These are phyloP conservation scores for Tromatobia lineatoria DNA, from an alignment of 2,888 invertebrate species.

Conservation along the genomic window DNA sequence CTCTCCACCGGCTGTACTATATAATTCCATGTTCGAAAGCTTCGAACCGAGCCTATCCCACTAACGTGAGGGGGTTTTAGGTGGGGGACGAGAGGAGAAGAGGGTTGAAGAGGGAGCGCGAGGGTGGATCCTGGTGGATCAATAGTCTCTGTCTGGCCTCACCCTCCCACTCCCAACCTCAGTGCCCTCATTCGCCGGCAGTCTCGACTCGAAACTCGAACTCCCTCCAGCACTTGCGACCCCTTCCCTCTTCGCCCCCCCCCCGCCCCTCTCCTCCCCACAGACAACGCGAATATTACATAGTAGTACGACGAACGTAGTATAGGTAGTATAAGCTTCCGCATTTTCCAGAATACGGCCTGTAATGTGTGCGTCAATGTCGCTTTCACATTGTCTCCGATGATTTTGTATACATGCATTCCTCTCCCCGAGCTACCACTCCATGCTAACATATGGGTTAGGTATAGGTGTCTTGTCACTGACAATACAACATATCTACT, in stretches of 20 bases:
- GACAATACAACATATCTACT: background rate
- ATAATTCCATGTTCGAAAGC: conserved; percentile 73
- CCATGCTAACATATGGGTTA: background rate
- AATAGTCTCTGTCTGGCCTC: conserved; percentile 84
- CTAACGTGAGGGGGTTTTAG: conserved; percentile 74
- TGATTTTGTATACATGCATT: conserved; percentile 36
- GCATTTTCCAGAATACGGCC: conserved; percentile 3
- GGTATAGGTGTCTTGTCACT: conserved; percentile 3
- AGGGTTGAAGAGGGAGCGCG: conserved; percentile 61
- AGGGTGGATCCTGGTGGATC: conserved; percentile 83
- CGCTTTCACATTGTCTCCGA: conserved; percentile 54
- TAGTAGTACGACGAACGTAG: conserved; percentile 15
- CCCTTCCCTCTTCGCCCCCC: background rate
- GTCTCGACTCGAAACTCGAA: conserved; percentile 78
- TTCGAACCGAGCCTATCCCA: conserved; percentile 83
- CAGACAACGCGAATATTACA: conserved; percentile 28
- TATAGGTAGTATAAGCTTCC: conserved; percentile 29
- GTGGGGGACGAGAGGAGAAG: conserved; percentile 42
- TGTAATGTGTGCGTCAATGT: conserved; percentile 44
- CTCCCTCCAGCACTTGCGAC: conserved; percentile 47
- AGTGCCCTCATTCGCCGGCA: conserved; percentile 81
- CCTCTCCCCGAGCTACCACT: background rate
- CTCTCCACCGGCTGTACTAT: conserved; percentile 20
- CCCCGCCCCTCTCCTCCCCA: conserved; percentile 9
- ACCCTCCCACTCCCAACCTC: conserved; percentile 82